Evolutionary conservation across 1,140 invertebrate species (phyloP), one percentile per base, ranked within the genome.

Genomic region (Tetranychus urticae): DNA sequence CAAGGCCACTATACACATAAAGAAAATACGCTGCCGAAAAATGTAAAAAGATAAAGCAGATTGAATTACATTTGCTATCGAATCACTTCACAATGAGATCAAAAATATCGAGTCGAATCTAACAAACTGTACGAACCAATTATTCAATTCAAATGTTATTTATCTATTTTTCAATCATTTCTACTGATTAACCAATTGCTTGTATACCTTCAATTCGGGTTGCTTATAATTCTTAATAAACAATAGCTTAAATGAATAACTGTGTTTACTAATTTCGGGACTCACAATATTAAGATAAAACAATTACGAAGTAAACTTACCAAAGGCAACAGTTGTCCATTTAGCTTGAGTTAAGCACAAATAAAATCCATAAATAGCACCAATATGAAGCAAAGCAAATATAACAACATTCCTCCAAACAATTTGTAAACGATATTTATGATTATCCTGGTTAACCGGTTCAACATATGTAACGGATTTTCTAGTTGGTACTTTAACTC

Each of bases 361-460:
- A 68, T 84, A 92, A 1, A 84, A 66, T 35, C 88, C 90, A 70
- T 91, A 91, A 1, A 94, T 31, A 4, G 88, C 84, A 34, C 80
- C 82, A 12, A 85, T 36, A 73, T 97, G 93, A 23, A 97, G 77
- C 63, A 82, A 81, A 8, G 74, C 68, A 70, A 96, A 93, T 1
- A 88, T 71, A 6, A 84, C 74, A 12, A 97, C 87, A 72, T 97
- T 97, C 67, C 83, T 80, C 91, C 92, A 97, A 0, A 97, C 90
- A 36, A 91, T 56, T 36, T 56, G 31, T 23, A 56, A 14, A 23
- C 35, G 12, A 36, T 56, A 56, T 8, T 56, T 31, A 50, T 0
- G 39, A 10, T 42, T 42, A 42, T 42, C 34, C 3, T 52, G 31
- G 35, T 63, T 57, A 23, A 36, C 8, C 47, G 14, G 13, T 50